Conservation (phyloP, 2,113 vertebrate genomes). For the Capricornis sumatraensis region DNA sequence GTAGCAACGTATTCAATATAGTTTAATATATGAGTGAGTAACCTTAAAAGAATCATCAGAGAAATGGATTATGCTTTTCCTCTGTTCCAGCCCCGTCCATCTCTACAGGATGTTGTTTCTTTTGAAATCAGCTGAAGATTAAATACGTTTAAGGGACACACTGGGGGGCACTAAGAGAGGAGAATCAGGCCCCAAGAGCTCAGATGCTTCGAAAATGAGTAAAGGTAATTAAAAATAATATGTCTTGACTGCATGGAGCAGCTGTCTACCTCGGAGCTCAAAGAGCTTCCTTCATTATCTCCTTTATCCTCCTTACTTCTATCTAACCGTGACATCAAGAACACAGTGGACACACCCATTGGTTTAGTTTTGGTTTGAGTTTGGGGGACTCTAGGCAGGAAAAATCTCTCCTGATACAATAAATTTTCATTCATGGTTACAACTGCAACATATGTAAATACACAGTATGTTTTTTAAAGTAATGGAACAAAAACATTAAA, state of each 20-base stretch:
- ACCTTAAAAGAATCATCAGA: slow-evolving; percentile 48
- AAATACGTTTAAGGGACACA: slow-evolving; percentile 12
- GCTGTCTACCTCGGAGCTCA: neutral
- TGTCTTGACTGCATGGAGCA: neutral
- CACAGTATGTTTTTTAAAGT: neutral
- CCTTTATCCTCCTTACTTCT: neutral
- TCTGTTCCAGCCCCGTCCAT: slow-evolving; percentile 21
- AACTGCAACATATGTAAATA: neutral
- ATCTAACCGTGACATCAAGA: neutral
- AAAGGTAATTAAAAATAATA: slow-evolving; percentile 47
- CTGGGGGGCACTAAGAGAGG: neutral
- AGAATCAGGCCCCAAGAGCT: neutral
- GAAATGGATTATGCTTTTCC: neutral
- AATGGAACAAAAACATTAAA: neutral
- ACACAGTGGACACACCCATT: neutral
- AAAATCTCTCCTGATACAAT: neutral
- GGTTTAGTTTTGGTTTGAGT: neutral
- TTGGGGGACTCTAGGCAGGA: neutral
- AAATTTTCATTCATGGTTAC: neutral
- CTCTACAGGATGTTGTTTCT: neutral
- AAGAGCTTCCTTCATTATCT: neutral
- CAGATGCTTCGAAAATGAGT: slow-evolving; percentile 44
- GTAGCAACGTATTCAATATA: neutral
- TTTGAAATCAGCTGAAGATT: slow-evolving; percentile 48
- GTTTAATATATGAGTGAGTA: slow-evolving; percentile 18